phyloP scores from a whole-genome alignment of 2,797 vertebrate species.

The Agapornis canus region DNA sequence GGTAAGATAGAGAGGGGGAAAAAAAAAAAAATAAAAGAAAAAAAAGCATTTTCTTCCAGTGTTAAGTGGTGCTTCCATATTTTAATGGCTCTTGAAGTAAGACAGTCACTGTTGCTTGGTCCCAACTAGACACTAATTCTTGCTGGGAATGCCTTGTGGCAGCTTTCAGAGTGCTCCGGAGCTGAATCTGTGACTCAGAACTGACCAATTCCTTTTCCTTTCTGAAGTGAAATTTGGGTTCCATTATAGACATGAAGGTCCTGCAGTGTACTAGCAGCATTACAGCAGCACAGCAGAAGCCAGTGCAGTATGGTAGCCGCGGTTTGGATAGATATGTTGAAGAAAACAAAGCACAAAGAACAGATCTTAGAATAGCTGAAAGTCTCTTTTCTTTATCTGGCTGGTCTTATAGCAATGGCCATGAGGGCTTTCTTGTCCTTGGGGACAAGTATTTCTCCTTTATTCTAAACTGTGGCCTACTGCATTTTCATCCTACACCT shows the following conservation, averaged over 20 bases:
- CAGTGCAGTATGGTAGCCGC: neutral
- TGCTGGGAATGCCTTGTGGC: neutral
- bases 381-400: neutral
- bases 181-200: constrained; percentile 25
- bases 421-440: neutral
- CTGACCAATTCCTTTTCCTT: constrained; percentile 7
- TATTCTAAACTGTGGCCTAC: neutral
- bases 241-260: neutral
- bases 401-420: neutral
- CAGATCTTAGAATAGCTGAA: neutral
- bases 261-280: neutral
- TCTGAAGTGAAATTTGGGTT: constrained; percentile 12
- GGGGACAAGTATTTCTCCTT: neutral
- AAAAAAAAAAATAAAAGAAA: no score
- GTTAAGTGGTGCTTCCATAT: constrained; percentile 35
- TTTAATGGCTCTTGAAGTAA: constrained; percentile 49
- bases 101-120: constrained; percentile 1
- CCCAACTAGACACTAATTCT: constrained; percentile 40
- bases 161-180: constrained; percentile 38
- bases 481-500: neutral
- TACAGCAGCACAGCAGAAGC: neutral
- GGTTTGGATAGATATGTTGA: neutral
- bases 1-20: neutral
- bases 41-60: neutral
- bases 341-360: neutral